Percentiles rank a stretch among this genome's conserved stretches.
These are phyloP conservation scores for Tenrec ecaudatus DNA, from an alignment of 2,113 vertebrate species.

Conservation along the genomic window DNA sequence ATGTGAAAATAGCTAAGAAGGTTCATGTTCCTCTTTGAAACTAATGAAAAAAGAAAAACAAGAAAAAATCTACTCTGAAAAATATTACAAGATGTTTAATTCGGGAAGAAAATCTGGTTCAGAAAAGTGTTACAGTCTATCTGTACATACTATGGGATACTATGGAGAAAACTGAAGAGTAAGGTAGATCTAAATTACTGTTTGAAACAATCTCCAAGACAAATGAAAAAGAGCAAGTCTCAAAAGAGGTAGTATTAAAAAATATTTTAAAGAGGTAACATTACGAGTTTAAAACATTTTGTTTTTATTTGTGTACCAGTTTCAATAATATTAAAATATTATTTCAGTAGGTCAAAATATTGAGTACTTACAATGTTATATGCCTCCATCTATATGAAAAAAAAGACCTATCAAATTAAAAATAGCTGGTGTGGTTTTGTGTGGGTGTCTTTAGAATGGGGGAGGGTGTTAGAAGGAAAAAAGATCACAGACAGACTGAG, in stretches of 20 bases:
- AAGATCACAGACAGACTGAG: background rate
- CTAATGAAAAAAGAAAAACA: background rate
- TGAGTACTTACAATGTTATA: conserved; percentile 25
- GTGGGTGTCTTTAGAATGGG: background rate
- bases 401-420: conserved; percentile 49
- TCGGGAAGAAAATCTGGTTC: conserved; percentile 30
- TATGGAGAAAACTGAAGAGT: conserved; percentile 11
- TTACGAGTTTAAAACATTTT: no score
- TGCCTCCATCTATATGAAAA: background rate
- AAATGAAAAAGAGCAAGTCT: no score
- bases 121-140: conserved; percentile 40
- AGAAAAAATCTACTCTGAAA: background rate
- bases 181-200: background rate
- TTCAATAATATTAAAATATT: conserved; percentile 33
- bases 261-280: no score
- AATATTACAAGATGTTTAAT: conserved; percentile 26
- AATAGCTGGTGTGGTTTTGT: background rate
- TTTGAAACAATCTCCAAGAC: background rate
- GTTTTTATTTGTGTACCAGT: background rate
- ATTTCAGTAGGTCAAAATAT: conserved; percentile 30
- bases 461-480: background rate
- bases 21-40: no score
- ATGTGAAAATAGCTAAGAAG: no score
- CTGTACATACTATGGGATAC: background rate
- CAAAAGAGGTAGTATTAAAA: no score